Base-by-base conservation (phyloP, 1,140 invertebrate genomes). In the Palaemon carinicauda region DNA sequence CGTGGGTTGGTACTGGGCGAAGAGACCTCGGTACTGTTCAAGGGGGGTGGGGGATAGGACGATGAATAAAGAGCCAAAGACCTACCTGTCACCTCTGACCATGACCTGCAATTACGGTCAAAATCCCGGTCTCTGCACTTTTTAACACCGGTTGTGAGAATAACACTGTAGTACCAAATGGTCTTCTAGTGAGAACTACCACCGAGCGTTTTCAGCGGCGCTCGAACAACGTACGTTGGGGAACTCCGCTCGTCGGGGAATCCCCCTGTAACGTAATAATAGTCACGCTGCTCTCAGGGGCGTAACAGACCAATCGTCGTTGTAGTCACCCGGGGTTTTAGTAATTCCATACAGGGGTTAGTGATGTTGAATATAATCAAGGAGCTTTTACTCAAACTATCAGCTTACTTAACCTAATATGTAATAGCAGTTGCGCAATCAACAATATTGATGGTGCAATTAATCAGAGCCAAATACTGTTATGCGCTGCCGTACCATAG, bases 41-140 rank as follows among this genome's bases (percentile, higher is more conserved):
- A 0, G 7, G 41, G 41, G 41, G 41, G 5, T 1, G 41, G 41
- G 41, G 41, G 41, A 7, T 5, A 0, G 41, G 41, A 7, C 7
- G 41, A 4, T 5, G 41, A 41, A 41, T 41, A 69, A 21, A 69
- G 17, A 21, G 65, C 24, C 15, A 24, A 14, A 14, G 65, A 69
- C 65, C 65, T 69, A 69, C 65, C 65, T 69, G 21, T 69, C 65
- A 69, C 65, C 65, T 69, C 65, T 69, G 24, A 69, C 65, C 65
- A 69, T 69, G 65, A 69, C 65, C 65, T 21, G 65, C 3, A 27
- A 69, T 69, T 69, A 69, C 21, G 17, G n/a, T 15, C 24, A 27
- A 69, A 31, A 31, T 31, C 29, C 29, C n/a, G 41, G 41, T 69
- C 5, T 69, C 65, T 24, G 24, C 24, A 69, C 24, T 31, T 69